Evolutionary conservation across 2,113 vertebrate species (phyloP), one percentile per base, ranked within the genome.

Genomic region (Scatophagus argus): DNA sequence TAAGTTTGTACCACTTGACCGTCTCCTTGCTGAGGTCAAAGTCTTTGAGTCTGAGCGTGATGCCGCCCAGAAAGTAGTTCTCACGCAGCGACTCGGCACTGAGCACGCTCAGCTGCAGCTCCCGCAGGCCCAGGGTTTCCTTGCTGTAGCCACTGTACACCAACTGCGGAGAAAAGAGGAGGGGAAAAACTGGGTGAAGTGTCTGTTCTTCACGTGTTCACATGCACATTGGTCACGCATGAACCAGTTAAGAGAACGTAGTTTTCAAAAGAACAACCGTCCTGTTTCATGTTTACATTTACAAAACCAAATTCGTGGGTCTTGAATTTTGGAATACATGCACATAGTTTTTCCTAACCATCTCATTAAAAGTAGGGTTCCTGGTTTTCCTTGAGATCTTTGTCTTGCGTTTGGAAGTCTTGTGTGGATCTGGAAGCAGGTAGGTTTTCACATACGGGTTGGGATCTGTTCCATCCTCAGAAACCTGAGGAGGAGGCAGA

Each of bases 361-460:
- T 99, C 95, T 99, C 98, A 87, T 99, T 99, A 90, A 98, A 99
- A 11, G 98, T 99, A 36, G 98, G 98, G 77, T 99, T 99, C 88
- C 96, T 95, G 46, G 98, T 99, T 92, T 98, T 99, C 82, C 98
- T 95, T 29, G 97, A 95, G 87, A 96, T 96, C 94, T 98, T 99
- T 5, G 98, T 99, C 95, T 99, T 99, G 74, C 96, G 96, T 91
- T 99, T 99, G 87, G 98, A 98, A 29, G 96, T 96, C 94, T 99
- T 99, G 89, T 98, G 95, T 0, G 89, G 94, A 89, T 99, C 98
- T 83, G 98, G 98, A 87, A 99, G 96, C 70, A 99, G 93, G 78
- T 99, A 99, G 1, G 98, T 99, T 94, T 99, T 99, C 60, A 99
- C 98, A 63, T 99, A 99, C 0, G 98, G 98, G 91, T 99, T 99